Percentiles rank a stretch among this genome's conserved stretches.
These are phyloP conservation scores for Antheraea mylitta DNA, from an alignment of 1,140 invertebrate genomes.

Conservation along the genomic window DNA sequence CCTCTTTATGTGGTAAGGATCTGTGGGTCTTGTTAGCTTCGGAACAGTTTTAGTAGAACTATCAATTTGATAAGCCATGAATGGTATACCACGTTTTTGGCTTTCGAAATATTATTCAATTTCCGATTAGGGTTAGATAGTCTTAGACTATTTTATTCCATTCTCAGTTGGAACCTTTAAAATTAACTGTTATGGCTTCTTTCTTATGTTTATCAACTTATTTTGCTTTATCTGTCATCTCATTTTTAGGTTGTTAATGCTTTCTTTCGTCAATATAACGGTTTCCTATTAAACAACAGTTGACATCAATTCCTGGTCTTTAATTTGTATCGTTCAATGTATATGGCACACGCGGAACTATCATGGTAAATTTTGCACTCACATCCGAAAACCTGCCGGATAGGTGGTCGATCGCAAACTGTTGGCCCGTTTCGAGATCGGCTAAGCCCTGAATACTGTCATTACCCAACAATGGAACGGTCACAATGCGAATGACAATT, in stretches of 20 bases:
- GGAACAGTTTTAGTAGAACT: slow-evolving; percentile 32
- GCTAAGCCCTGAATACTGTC: slow-evolving; percentile 68
- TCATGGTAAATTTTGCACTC: neutral
- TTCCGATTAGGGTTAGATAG: neutral
- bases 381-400: neutral
- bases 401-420: slow-evolving; percentile 49
- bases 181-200: too few relatives aligned
- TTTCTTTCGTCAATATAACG: neutral
- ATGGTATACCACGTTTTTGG: neutral
- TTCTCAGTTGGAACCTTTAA: neutral
- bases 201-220: too few relatives aligned
- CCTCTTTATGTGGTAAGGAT: slow-evolving; percentile 81
- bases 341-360: neutral
- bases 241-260: too few relatives aligned
- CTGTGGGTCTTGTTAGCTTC: slow-evolving; percentile 55
- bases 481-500: slow-evolving; percentile 73
- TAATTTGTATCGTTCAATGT: neutral
- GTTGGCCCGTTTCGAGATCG: slow-evolving; percentile 57
- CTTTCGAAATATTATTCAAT: too few relatives aligned
- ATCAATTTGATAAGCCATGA: slow-evolving; percentile 59
- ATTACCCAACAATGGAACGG: slow-evolving; percentile 69
- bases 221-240: too few relatives aligned
- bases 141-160: too few relatives aligned
- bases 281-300: neutral
- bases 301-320: neutral